phyloP scores from a whole-genome alignment of 1,140 invertebrate genomes.

The Papilio helenus region DNA sequence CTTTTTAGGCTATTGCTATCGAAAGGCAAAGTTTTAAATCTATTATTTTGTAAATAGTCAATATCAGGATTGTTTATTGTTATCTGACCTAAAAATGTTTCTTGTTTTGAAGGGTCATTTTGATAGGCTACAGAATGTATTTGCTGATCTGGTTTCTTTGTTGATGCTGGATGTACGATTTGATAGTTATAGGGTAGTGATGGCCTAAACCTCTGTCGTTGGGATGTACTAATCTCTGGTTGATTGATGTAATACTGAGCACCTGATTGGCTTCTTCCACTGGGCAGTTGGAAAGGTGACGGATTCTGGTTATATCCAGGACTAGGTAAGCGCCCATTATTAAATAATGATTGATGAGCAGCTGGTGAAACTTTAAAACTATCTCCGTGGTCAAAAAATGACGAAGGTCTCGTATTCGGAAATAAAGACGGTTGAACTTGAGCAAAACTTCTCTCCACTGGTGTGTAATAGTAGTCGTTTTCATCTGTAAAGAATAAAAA shows the following conservation, averaged over 20 bases:
- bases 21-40: slow-evolving; percentile 77
- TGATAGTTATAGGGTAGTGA: slow-evolving; percentile 77
- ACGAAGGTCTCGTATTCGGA: slow-evolving; percentile 70
- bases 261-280: slow-evolving; percentile 75
- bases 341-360: slow-evolving; percentile 66
- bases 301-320: slow-evolving; percentile 79
- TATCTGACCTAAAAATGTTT: slow-evolving; percentile 84
- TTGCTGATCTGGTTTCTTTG: slow-evolving; percentile 76
- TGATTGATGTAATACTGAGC: slow-evolving; percentile 78
- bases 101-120: slow-evolving; percentile 83
- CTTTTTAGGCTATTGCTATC: slow-evolving; percentile 76
- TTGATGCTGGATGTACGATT: slow-evolving; percentile 77
- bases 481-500: slow-evolving; percentile 72
- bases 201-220: slow-evolving; percentile 73
- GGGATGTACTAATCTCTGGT: slow-evolving; percentile 68
- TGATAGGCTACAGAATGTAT: slow-evolving; percentile 81
- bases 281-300: slow-evolving; percentile 77
- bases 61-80: slow-evolving; percentile 84
- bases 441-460: slow-evolving; percentile 78
- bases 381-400: slow-evolving; percentile 71
- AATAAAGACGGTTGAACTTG: slow-evolving; percentile 79
- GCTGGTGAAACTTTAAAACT: slow-evolving; percentile 65
- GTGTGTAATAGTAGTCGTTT: slow-evolving; percentile 76
- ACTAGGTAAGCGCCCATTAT: slow-evolving; percentile 72
- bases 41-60: slow-evolving; percentile 72